These are phyloP conservation scores for Maconellicoccus hirsutus DNA, from an alignment of 1,140 invertebrate species.

Conservation along the genomic window DNA sequence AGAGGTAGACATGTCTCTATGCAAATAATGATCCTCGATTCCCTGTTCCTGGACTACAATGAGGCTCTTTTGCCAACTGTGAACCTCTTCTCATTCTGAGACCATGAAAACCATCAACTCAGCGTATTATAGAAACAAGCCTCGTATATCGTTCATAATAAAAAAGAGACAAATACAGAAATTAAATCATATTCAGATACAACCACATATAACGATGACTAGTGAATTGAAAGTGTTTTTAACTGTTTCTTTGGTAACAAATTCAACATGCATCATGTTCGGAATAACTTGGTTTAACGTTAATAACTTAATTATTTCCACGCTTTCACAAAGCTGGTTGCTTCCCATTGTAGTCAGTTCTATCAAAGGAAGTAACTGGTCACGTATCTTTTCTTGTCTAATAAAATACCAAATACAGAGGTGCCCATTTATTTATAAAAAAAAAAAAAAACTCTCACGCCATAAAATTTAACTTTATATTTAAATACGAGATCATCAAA, in stretches of 20 bases:
- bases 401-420: slow-evolving; percentile 18
- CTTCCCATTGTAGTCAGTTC: slow-evolving; percentile 8
- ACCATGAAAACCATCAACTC: too few species aligned
- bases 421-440: slow-evolving; percentile 2
- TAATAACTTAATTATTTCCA: slow-evolving; percentile 21
- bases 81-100: too few species aligned
- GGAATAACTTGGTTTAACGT: slow-evolving; percentile 10
- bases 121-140: too few species aligned
- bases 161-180: neutral
- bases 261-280: slow-evolving; percentile 3
- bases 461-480: slow-evolving; percentile 10
- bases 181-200: neutral
- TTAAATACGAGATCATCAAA: neutral
- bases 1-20: too few species aligned
- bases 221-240: neutral
- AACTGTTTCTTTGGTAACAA: slow-evolving; percentile 4
- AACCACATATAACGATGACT: neutral
- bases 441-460: slow-evolving; percentile 4
- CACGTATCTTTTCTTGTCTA: slow-evolving; percentile 18
- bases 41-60: too few species aligned
- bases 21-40: too few species aligned
- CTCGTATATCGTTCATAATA: too few species aligned
- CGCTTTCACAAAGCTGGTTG: slow-evolving; percentile 18
- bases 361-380: slow-evolving; percentile 20
- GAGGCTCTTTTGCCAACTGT: too few species aligned